A percentile compares a stretch with the other conserved stretches of the same genome.
Conservation (phyloP, 2,113 vertebrate genomes). For the Hylia prasina region DNA sequence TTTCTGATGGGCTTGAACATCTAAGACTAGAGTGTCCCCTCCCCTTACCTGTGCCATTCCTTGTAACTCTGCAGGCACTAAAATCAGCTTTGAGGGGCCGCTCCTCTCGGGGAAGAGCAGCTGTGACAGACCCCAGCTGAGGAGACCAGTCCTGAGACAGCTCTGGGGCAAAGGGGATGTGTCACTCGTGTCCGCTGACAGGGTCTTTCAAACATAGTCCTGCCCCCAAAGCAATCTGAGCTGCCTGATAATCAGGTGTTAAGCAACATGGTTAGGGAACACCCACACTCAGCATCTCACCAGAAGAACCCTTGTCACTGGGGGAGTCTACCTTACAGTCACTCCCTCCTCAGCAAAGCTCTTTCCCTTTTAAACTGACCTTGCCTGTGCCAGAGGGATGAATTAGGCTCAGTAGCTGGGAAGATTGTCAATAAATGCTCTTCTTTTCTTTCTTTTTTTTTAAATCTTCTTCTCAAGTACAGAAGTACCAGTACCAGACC, state of each 20-base stretch:
- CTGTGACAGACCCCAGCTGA: background rate
- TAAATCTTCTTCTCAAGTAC: background rate
- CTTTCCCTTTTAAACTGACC: background rate
- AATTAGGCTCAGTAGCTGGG: background rate
- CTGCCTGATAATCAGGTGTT: background rate
- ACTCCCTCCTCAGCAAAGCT: background rate
- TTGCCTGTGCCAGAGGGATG: fast-evolving
- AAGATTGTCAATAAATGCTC: background rate
- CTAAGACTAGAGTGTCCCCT: background rate
- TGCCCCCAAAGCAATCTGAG: background rate
- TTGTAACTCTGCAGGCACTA: background rate
- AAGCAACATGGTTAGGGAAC: background rate
- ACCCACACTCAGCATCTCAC: background rate
- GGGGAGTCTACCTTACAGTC: background rate
- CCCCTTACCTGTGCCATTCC: background rate
- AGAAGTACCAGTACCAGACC: background rate
- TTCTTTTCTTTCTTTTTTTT: background rate
- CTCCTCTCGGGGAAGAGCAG: background rate
- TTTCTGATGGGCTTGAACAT: background rate
- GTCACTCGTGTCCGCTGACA: background rate
- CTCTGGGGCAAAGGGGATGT: background rate
- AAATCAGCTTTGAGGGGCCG: background rate
- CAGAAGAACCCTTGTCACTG: background rate
- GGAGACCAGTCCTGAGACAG: background rate
- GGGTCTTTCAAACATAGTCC: background rate